A percentile compares a stretch with the other conserved stretches of the same genome.
These are phyloP conservation scores for Steinernema carpocapsae DNA, from an alignment of 2,888 invertebrate species.

Conservation along the genomic window DNA sequence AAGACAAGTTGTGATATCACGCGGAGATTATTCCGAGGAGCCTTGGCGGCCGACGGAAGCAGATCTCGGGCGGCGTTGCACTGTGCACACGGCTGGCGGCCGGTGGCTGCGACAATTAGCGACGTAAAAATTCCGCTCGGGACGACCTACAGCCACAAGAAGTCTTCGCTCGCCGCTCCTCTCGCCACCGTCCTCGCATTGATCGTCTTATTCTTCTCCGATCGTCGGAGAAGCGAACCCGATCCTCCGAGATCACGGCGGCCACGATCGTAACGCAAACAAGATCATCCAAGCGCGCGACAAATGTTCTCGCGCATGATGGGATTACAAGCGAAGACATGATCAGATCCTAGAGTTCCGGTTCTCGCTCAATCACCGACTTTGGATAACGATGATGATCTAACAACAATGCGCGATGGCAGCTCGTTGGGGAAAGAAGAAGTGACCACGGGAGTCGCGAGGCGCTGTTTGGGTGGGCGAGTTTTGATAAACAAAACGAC, in stretches of 20 bases:
- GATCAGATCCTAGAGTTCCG: constrained; percentile 12
- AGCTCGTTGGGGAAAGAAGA: too few relatives aligned
- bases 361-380: not conserved
- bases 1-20: not conserved
- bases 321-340: constrained; percentile 1
- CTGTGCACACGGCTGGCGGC: constrained; percentile 17
- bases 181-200: not conserved
- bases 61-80: not conserved
- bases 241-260: not conserved
- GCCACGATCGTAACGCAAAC: not conserved
- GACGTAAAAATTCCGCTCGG: constrained; percentile 23
- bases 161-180: not conserved
- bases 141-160: constrained; percentile 17
- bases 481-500: too few relatives aligned
- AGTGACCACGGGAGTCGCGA: too few relatives aligned
- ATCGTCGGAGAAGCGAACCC: not conserved
- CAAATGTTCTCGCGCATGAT: constrained; percentile 23
- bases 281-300: constrained; percentile 20
- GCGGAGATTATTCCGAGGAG: too few relatives aligned
- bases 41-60: not conserved
- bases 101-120: constrained; percentile 21
- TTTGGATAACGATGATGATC: too few relatives aligned
- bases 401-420: too few relatives aligned
- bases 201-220: not conserved
- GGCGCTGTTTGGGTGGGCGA: too few relatives aligned